Evolutionary conservation across 2,888 invertebrate genomes (phyloP).

Genomic region (Cephus sareptanus): DNA sequence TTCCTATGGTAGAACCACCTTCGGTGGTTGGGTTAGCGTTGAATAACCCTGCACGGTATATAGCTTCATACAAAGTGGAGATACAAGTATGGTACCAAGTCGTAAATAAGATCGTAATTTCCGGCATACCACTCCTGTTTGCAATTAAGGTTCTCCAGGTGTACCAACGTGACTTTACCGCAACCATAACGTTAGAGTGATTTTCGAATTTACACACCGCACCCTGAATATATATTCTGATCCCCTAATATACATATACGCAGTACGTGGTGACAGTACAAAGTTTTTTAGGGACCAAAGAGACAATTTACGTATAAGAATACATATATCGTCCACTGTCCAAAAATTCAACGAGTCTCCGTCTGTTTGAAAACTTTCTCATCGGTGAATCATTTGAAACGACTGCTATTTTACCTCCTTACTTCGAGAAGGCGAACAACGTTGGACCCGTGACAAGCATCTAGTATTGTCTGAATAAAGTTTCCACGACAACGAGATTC

Average conservation of each 20-base stretch:
- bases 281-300: neutral
- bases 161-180: neutral
- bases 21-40: neutral
- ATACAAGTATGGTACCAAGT: neutral
- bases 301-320: too few relatives aligned
- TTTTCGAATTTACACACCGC: neutral
- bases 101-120: constrained; percentile 5
- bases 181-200: neutral
- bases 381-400: neutral
- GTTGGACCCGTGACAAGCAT: neutral
- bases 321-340: too few relatives aligned
- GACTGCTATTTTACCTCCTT: neutral
- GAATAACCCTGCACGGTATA: neutral
- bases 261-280: neutral
- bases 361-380: neutral
- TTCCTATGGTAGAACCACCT: neutral
- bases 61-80: neutral
- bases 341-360: neutral
- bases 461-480: neutral
- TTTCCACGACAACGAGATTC: neutral
- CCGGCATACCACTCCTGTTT: neutral
- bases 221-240: neutral
- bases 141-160: neutral
- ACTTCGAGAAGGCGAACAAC: neutral
- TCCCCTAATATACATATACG: neutral